Percentiles rank a stretch among this genome's conserved stretches.
phyloP scores from a whole-genome alignment of 1,140 invertebrate species.

The Schlechtendalia chinensis region DNA sequence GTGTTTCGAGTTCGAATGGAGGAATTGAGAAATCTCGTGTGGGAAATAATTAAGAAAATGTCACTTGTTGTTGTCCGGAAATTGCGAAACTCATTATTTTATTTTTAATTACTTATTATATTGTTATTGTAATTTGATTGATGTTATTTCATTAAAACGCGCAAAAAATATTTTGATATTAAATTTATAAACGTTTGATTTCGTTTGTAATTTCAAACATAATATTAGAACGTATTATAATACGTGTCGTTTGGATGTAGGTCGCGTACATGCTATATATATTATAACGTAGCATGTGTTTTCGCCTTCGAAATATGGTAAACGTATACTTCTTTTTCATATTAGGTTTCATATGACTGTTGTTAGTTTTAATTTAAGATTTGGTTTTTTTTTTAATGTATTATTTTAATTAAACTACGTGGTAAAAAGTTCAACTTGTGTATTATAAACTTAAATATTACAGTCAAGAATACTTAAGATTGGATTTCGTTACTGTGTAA shows the following conservation, averaged over 20 bases:
- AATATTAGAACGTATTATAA: background rate
- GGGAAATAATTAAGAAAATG: constrained; percentile 5
- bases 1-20: background rate
- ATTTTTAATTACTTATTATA: background rate
- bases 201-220: background rate
- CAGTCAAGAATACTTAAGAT: no score
- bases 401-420: no score
- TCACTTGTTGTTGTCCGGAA: background rate
- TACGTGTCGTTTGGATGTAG: background rate
- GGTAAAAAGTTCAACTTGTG: no score
- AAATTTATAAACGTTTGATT: background rate
- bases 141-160: background rate
- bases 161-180: background rate
- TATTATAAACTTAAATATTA: no score
- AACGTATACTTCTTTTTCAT: background rate
- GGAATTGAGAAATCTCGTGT: background rate
- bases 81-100: background rate
- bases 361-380: background rate
- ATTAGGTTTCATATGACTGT: background rate
- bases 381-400: no score
- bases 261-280: no score
- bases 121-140: no score
- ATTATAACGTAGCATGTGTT: background rate
- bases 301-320: background rate
- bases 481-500: no score